Conservation (phyloP, 2,888 invertebrate species). For the Agonopterix subpropinquella region DNA sequence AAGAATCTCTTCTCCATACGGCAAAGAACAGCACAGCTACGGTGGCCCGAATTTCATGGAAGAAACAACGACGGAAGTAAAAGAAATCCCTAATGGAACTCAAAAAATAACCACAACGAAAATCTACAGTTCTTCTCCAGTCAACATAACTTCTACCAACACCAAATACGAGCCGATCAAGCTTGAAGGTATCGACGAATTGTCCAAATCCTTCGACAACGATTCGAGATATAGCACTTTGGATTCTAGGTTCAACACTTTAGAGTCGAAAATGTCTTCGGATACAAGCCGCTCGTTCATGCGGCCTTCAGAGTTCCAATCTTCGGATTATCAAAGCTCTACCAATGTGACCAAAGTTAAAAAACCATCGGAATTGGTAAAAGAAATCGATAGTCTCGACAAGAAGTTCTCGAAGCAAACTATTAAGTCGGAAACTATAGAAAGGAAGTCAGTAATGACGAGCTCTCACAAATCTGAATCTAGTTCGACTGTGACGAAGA, state of each 20-base stretch:
- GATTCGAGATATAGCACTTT: constrained; percentile 66
- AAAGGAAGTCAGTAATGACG: constrained; percentile 80
- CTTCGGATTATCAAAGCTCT: constrained; percentile 47
- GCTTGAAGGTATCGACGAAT: constrained; percentile 69
- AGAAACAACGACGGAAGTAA: constrained; percentile 70
- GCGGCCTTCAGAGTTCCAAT: constrained; percentile 68
- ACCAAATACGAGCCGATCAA: constrained; percentile 67
- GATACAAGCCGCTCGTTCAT: constrained; percentile 69
- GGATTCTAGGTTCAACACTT: constrained; percentile 61
- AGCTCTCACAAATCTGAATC: constrained; percentile 76
- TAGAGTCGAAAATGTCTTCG: constrained; percentile 63
- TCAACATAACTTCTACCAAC: constrained; percentile 65
- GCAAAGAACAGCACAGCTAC: constrained; percentile 53
- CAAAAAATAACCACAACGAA: constrained; percentile 75
- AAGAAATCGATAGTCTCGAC: constrained; percentile 76
- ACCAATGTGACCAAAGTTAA: constrained; percentile 45
- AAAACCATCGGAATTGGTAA: constrained; percentile 52
- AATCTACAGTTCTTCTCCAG: constrained; percentile 73
- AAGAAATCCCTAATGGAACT: constrained; percentile 72
- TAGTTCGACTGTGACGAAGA: constrained; percentile 74
- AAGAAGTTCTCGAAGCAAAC: constrained; percentile 81
- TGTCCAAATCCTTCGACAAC: constrained; percentile 65
- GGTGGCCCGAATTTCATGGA: constrained; percentile 66
- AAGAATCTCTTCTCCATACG: constrained; percentile 60
- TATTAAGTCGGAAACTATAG: constrained; percentile 80